These are phyloP conservation scores for Drosophila robusta DNA, from an alignment of 2,888 invertebrate genomes.

Conservation along the genomic window DNA sequence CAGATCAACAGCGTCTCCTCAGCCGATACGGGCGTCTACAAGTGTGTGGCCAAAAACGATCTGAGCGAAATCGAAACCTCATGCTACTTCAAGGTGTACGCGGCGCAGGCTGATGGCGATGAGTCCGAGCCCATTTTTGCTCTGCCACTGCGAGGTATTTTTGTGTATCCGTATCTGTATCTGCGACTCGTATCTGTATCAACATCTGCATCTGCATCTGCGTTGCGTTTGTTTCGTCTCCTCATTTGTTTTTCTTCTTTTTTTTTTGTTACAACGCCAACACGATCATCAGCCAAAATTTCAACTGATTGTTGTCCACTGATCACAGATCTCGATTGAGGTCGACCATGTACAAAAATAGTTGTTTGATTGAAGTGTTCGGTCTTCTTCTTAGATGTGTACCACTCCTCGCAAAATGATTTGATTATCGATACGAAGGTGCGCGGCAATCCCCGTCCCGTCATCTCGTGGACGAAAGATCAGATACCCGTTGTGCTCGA, in stretches of 20 bases:
- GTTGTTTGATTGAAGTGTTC: slow-evolving; percentile 62
- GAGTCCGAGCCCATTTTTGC: slow-evolving; percentile 85
- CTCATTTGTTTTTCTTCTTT: slow-evolving; percentile 1
- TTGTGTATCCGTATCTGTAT: slow-evolving; percentile 34
- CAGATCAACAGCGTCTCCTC: slow-evolving; percentile 89
- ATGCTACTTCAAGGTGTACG: slow-evolving; percentile 87
- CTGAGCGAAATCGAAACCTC: slow-evolving; percentile 90
- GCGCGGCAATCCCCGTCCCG: slow-evolving; percentile 90
- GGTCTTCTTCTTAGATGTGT: slow-evolving; percentile 87
- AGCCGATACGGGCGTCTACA: slow-evolving; percentile 92
- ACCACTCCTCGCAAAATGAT: slow-evolving; percentile 90
- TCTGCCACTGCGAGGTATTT: slow-evolving; percentile 88
- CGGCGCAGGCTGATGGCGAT: slow-evolving; percentile 83
- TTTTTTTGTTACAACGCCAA: slow-evolving; percentile 60
- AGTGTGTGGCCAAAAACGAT: slow-evolving; percentile 91
- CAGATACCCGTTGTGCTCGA: slow-evolving; percentile 86
- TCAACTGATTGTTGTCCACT: slow-evolving; percentile 42
- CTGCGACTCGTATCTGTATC: slow-evolving; percentile 25
- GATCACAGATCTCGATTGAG: slow-evolving; percentile 65
- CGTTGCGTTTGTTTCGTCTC: slow-evolving; percentile 35
- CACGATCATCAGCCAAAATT: slow-evolving; percentile 48
- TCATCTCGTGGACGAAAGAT: slow-evolving; percentile 91
- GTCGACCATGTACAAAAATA: slow-evolving; percentile 78
- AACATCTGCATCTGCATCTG: slow-evolving; percentile 17
- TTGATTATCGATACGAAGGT: slow-evolving; percentile 92